Percentiles rank a stretch among this genome's conserved stretches.
These are phyloP conservation scores for Crepidodera aurea DNA, from an alignment of 2,888 invertebrate genomes.

Conservation along the genomic window DNA sequence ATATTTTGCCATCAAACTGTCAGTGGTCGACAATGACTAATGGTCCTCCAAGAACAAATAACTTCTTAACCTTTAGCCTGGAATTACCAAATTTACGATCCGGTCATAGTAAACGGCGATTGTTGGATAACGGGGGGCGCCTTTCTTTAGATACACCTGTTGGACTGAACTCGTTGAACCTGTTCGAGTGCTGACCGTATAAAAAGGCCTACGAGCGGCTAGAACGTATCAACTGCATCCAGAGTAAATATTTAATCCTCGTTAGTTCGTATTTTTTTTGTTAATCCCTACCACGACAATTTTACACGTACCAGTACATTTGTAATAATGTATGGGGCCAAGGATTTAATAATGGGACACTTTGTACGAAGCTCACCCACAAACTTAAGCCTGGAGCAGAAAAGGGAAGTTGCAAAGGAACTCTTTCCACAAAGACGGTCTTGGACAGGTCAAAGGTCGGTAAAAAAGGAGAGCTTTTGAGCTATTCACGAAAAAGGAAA, in stretches of 20 bases:
- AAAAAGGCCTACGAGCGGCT: conserved; percentile 30
- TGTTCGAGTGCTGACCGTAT: conserved; percentile 52
- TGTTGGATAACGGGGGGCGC: conserved; percentile 47
- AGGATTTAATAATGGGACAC: too few species aligned
- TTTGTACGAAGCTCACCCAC: too few species aligned
- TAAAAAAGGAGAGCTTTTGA: too few species aligned
- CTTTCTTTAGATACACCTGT: conserved; percentile 51
- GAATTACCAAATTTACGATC: conserved; percentile 21
- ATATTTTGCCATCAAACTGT: conserved; percentile 28
- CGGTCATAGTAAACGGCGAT: conserved; percentile 14
- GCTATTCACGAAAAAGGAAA: too few species aligned
- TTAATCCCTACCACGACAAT: too few species aligned
- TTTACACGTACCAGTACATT: too few species aligned
- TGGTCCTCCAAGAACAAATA: conserved; percentile 25
- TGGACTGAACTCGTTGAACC: conserved; percentile 52
- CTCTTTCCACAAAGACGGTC: too few species aligned
- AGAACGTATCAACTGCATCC: not conserved
- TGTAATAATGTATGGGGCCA: too few species aligned
- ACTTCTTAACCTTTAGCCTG: conserved; percentile 26
- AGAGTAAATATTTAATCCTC: not conserved
- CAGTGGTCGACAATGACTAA: conserved; percentile 25
- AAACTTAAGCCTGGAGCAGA: too few species aligned
- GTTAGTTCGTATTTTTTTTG: too few species aligned
- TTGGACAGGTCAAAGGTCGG: too few species aligned
- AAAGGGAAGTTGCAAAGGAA: too few species aligned